phyloP scores from a whole-genome alignment of 2,888 invertebrate species.

The Lutraria lutraria region DNA sequence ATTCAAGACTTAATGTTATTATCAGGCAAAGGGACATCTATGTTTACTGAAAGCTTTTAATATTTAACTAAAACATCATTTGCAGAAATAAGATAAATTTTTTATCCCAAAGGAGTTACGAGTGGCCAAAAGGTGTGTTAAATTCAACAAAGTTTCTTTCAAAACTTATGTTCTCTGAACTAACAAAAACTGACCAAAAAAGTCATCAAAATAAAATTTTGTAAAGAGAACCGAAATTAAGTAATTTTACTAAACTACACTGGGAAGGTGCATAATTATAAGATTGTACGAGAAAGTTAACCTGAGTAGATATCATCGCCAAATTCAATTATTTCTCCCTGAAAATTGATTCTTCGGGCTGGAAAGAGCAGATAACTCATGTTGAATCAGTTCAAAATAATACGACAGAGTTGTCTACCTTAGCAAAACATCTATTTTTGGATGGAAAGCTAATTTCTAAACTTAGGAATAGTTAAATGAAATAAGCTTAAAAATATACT shows the following conservation, averaged over 20 bases:
- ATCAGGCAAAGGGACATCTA: not conserved
- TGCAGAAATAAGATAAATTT: not conserved
- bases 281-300: constrained; percentile 44
- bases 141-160: not conserved
- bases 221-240: not conserved
- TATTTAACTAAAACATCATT: not conserved
- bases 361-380: constrained; percentile 30
- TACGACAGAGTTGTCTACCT: constrained; percentile 14
- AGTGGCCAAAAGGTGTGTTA: not conserved
- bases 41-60: not conserved
- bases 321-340: constrained; percentile 78
- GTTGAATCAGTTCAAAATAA: constrained; percentile 11
- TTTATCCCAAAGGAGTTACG: not conserved
- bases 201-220: not conserved
- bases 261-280: constrained; percentile 6
- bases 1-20: not conserved
- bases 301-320: constrained; percentile 72
- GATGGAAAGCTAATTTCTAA: too few species aligned
- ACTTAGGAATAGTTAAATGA: too few species aligned
- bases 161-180: not conserved
- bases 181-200: not conserved
- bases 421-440: too few species aligned
- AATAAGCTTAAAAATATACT: too few species aligned
- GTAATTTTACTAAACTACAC: constrained; percentile 8
- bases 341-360: constrained; percentile 72